phyloP scores from a whole-genome alignment of 2,113 vertebrate genomes.

The Hippocampus guttulatus region DNA sequence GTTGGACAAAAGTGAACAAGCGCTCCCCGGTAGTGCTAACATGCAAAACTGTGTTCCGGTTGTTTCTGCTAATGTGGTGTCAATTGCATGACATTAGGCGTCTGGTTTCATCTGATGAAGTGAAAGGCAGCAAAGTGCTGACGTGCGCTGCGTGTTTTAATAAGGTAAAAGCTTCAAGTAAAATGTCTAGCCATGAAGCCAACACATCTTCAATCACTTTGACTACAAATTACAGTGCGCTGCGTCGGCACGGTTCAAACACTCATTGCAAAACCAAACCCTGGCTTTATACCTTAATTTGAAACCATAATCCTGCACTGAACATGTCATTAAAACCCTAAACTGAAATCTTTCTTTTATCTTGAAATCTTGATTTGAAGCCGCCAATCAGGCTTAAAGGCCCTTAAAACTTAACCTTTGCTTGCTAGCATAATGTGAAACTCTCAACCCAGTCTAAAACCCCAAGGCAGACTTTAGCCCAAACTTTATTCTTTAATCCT shows the following conservation, averaged over 20 bases:
- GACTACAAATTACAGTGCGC: not conserved
- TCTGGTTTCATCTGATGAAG: not conserved
- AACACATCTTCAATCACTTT: not conserved
- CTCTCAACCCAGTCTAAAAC: too few species aligned
- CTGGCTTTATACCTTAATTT: not conserved
- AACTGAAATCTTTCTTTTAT: too few species aligned
- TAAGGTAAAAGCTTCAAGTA: conserved; percentile 3
- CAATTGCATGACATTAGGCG: not conserved
- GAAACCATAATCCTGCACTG: not conserved
- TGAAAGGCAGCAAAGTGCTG: conserved; percentile 3
- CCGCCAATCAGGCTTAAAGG: not conserved
- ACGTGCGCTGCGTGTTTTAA: not conserved
- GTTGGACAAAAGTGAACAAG: not conserved
- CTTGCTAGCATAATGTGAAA: too few species aligned
- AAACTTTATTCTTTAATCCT: not conserved
- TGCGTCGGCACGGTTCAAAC: not conserved
- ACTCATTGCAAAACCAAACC: not conserved
- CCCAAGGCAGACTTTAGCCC: too few species aligned
- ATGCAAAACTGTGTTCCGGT: not conserved
- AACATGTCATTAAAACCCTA: not conserved
- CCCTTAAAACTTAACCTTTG: not conserved
- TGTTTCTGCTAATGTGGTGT: not conserved
- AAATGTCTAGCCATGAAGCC: not conserved
- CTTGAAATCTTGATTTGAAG: not conserved
- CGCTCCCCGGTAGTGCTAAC: not conserved